These are phyloP conservation scores for Zygogramma bicolorata DNA, from an alignment of 2,888 invertebrate genomes.

Conservation along the genomic window DNA sequence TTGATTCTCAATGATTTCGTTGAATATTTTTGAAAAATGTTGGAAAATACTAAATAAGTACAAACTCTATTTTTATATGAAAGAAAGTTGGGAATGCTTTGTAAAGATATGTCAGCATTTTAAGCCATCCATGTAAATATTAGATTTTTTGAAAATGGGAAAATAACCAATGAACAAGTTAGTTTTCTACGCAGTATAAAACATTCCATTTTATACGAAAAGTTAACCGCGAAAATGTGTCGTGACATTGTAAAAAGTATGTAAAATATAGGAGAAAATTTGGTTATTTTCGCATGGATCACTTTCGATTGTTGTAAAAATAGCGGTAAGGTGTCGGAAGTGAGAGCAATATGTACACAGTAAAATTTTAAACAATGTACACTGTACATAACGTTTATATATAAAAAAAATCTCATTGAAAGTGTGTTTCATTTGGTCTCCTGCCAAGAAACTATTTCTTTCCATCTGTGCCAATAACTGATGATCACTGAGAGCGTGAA, in stretches of 20 bases:
- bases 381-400: constrained; percentile 56
- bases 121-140: constrained; percentile 60
- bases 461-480: not conserved
- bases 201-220: constrained; percentile 64
- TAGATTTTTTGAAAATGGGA: constrained; percentile 56
- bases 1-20: constrained; percentile 1
- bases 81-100: constrained; percentile 47
- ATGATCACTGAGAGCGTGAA: not conserved
- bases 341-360: constrained; percentile 61
- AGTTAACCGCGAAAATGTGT: constrained; percentile 31
- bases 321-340: constrained; percentile 54
- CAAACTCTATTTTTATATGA: constrained; percentile 49
- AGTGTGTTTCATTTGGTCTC: constrained; percentile 31
- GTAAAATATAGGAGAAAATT: constrained; percentile 42
- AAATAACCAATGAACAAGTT: constrained; percentile 59
- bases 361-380: constrained; percentile 56
- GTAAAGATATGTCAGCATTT: constrained; percentile 64
- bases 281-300: constrained; percentile 62
- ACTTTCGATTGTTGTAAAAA: constrained; percentile 56
- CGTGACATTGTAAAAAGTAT: constrained; percentile 38
- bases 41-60: constrained; percentile 38
- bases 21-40: constrained; percentile 12
- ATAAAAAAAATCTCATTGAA: constrained; percentile 40
- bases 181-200: constrained; percentile 55
- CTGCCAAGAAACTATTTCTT: not conserved